These are phyloP conservation scores for Acanthosepion pharaonis DNA, from an alignment of 2,888 invertebrate species.

Conservation along the genomic window DNA sequence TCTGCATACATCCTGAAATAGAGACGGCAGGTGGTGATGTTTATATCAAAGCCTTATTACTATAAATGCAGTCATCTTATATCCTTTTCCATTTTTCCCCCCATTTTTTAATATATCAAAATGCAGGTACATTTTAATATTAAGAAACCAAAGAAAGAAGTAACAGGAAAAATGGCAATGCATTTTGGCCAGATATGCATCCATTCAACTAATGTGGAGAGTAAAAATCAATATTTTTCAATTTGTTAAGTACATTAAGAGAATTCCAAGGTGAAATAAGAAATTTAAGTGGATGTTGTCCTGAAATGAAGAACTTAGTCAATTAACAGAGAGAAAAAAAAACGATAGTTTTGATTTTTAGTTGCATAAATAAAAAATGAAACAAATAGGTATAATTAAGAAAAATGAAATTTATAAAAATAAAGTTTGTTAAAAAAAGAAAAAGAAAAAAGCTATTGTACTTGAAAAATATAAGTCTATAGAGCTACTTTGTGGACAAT, in stretches of 20 bases:
- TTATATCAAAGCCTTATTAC: no score
- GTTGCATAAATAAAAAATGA: neutral
- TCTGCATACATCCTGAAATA: no score
- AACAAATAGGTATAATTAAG: neutral
- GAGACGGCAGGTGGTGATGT: no score
- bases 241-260: slow-evolving; percentile 6
- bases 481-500: neutral
- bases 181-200: neutral
- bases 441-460: neutral
- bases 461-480: neutral
- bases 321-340: neutral
- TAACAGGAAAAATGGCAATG: neutral
- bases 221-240: slow-evolving; percentile 10
- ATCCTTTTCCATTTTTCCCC: neutral
- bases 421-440: neutral
- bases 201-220: neutral
- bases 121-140: neutral
- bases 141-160: neutral
- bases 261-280: neutral
- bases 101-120: neutral
- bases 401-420: neutral
- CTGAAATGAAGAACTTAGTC: neutral
- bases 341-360: neutral
- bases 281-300: neutral
- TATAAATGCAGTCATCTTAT: neutral